Evolutionary conservation across 2,888 invertebrate species (phyloP), one percentile per base, ranked within the genome.

Genomic region (Hydraecia micacea): DNA sequence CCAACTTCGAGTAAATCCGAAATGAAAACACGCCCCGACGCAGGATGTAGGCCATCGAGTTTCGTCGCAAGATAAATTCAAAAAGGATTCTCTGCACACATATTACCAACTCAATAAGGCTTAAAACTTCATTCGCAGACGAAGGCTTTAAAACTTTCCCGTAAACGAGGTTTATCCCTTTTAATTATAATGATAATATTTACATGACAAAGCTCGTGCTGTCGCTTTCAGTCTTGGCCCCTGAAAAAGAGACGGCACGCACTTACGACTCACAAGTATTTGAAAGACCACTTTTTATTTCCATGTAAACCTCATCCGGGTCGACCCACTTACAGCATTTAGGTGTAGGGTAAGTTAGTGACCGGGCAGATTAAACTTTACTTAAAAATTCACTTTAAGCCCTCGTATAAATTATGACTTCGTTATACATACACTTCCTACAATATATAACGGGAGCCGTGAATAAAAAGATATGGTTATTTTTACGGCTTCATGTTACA

Each of bases 1-100:
- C 93, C 93, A 96, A 96, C 92, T 96, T 94, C 90, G 91, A 93
- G 93, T 92, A 96, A 96, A 96, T 96, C 96, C 95, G 94, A 95
- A 96, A 96, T 94, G 95, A 96, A 96, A 96, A 96, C 96, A 96
- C 92, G 90, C 92, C 92, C 91, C 91, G 85, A 83, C 87, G 85
- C 89, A 82, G 91, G 91, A 96, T 95, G 93, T 95, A 93, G 96
- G 96, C 93, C 94, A 94, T 91, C 92, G 91, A 92, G 93, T 93
- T 93, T 90, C 91, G 87, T 89, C 91, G 88, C 90, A 92, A 94
- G 95, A 95, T 95, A 95, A 94, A 95, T 95, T 95, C 95, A 91
- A 93, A 95, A 95, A 95, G 94, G 95, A 94, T 95, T 94, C 92
- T 91, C 91, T 89, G 91, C 90, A 90, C 91, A 94, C 93, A 91